phyloP scores from a whole-genome alignment of 1,140 invertebrate species.

The Dysdera silvatica region DNA sequence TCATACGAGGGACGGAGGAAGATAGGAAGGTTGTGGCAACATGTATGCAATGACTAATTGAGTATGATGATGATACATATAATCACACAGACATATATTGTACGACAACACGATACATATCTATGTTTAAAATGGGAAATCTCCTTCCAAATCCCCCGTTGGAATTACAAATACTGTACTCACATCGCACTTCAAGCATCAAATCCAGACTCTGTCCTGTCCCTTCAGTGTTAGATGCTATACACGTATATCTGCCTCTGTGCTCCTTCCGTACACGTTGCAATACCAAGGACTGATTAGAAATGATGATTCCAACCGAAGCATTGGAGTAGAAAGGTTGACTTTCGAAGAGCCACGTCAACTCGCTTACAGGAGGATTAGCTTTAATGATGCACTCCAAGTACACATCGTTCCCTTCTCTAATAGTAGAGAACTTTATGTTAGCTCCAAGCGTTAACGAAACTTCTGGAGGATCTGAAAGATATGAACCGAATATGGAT shows the following conservation, averaged over 20 bases:
- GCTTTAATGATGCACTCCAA: slow-evolving; percentile 79
- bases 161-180: slow-evolving; percentile 7
- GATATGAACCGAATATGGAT: no score
- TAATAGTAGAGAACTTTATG: slow-evolving; percentile 38
- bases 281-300: slow-evolving; percentile 31
- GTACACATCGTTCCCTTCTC: slow-evolving; percentile 74
- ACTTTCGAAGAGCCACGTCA: slow-evolving; percentile 55
- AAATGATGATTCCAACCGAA: slow-evolving; percentile 64
- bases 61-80: no score
- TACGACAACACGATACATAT: no score
- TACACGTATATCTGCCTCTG: slow-evolving; percentile 31
- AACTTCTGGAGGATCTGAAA: slow-evolving; percentile 26
- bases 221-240: slow-evolving; percentile 33
- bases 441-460: slow-evolving; percentile 21
- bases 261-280: slow-evolving; percentile 28
- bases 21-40: no score
- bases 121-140: no score
- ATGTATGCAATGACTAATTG: no score
- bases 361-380: slow-evolving; percentile 76
- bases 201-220: slow-evolving; percentile 75
- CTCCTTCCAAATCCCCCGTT: no score
- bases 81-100: no score
- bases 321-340: slow-evolving; percentile 34
- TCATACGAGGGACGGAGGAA: no score
- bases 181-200: slow-evolving; percentile 64